These are phyloP conservation scores for Xenotilapia leptura DNA, from an alignment of 2,113 vertebrate genomes.

Conservation along the genomic window DNA sequence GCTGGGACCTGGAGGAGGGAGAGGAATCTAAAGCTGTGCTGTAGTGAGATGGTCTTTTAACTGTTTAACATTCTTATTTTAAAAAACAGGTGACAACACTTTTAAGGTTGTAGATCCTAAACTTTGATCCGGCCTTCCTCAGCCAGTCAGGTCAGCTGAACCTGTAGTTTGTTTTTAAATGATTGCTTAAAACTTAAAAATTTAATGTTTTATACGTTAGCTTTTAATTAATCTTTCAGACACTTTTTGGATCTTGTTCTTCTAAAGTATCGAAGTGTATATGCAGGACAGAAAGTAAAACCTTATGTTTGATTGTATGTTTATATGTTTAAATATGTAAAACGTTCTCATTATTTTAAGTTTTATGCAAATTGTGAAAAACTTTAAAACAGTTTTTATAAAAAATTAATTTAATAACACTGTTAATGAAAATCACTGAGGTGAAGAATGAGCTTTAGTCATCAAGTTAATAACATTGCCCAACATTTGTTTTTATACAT, in stretches of 20 bases:
- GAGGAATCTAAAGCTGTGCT: background rate
- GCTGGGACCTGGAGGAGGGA: background rate
- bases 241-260: background rate
- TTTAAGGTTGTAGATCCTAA: rapidly evolving
- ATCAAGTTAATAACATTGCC: background rate
- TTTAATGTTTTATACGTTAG: rapidly evolving
- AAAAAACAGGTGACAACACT: background rate
- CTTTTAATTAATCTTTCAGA: background rate
- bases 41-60: rapidly evolving
- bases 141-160: background rate
- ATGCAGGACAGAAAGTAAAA: background rate
- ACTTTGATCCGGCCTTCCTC: background rate
- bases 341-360: background rate
- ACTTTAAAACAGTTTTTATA: background rate
- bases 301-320: background rate
- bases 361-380: background rate
- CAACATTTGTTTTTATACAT: background rate
- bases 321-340: background rate
- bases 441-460: background rate
- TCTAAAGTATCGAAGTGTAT: background rate
- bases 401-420: rapidly evolving
- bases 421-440: background rate
- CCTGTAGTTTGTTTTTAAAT: background rate
- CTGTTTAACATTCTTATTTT: background rate
- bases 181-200: background rate